Evolutionary conservation across 1,140 invertebrate species (phyloP), one percentile per base, ranked within the genome.

Genomic region (Drosophila littoralis): DNA sequence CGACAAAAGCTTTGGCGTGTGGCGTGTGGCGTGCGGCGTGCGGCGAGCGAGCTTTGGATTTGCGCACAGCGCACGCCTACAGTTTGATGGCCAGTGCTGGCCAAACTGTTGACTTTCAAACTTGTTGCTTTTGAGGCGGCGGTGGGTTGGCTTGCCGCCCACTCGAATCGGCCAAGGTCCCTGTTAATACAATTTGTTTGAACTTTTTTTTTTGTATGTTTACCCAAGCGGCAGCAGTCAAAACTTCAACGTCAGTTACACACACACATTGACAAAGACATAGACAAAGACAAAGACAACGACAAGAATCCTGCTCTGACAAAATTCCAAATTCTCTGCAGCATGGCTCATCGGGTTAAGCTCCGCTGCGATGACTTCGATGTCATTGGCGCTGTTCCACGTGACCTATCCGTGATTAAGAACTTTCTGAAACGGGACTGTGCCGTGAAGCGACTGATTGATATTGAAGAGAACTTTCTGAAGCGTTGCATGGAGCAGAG

Each of bases 361-460:
- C 59, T 64, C 12, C 84, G 84, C 12, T 51, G 50, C 42, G 84
- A 89, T 52, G 80, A 89, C 66, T 84, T 54, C 36, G 84, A 89
- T 57, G 85, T 89, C 17, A 73, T 89, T 32, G 84, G 85, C 13
- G 84, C 84, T 13, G 84, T 89, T 0, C 84, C 84, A 6, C 84
- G 84, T 17, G 80, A 89, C 43, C 51, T 89, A 1, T 85, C 85
- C 7, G 71, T 89, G 22, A 90, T 89, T 1, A 89, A 90, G 55
- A 89, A 89, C 42, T 89, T 89, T 38, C 50, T 89, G 22, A 89
- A 81, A 32, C 66, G 84, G 7, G 84, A 89, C 5, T 84, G 85
- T 43, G 84, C 84, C 22, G 42, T 89, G 10, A 89, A 90, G 71
- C 75, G 75, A 0, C 48, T 89, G 2, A 89, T 89, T 7, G 84